Evolutionary conservation across 1,140 invertebrate species (phyloP).

Genomic region (Drosophila leontia): DNA sequence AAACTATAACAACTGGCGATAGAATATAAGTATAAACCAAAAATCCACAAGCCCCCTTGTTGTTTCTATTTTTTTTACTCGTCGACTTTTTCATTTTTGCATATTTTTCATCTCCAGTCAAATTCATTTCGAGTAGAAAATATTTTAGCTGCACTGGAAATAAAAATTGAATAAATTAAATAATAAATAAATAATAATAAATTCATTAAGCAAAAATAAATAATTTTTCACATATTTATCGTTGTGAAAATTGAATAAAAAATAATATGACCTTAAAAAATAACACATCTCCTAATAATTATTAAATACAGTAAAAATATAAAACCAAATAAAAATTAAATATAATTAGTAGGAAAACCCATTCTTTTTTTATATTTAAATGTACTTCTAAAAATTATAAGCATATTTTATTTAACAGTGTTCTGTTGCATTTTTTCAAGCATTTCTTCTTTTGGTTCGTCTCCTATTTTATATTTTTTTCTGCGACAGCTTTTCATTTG

Average conservation of each 20-base stretch:
- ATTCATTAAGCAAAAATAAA: neutral
- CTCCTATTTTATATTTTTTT: constrained; percentile 31
- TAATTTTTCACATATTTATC: neutral
- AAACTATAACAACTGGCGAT: constrained; percentile 26
- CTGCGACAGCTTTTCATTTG: constrained; percentile 58
- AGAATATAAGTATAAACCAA: constrained; percentile 11
- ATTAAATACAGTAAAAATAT: too few species aligned
- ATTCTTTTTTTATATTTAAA: neutral
- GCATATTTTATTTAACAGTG: neutral
- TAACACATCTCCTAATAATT: too few species aligned
- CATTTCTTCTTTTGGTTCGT: constrained; percentile 23
- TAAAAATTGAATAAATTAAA: neutral
- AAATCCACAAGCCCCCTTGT: constrained; percentile 32
- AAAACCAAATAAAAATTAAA: too few species aligned
- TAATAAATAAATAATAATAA: neutral
- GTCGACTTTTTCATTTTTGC: neutral
- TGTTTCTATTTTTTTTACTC: neutral
- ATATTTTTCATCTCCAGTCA: constrained; percentile 34
- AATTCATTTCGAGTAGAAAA: constrained; percentile 49
- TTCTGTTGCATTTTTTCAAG: constrained; percentile 1
- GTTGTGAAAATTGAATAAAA: too few species aligned
- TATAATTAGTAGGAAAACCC: too few species aligned
- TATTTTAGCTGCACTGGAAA: constrained; percentile 14
- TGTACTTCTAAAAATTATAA: neutral
- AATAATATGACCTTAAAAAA: too few species aligned